Evolutionary conservation across 2,113 vertebrate species (phyloP).

Genomic region (Limanda limanda): DNA sequence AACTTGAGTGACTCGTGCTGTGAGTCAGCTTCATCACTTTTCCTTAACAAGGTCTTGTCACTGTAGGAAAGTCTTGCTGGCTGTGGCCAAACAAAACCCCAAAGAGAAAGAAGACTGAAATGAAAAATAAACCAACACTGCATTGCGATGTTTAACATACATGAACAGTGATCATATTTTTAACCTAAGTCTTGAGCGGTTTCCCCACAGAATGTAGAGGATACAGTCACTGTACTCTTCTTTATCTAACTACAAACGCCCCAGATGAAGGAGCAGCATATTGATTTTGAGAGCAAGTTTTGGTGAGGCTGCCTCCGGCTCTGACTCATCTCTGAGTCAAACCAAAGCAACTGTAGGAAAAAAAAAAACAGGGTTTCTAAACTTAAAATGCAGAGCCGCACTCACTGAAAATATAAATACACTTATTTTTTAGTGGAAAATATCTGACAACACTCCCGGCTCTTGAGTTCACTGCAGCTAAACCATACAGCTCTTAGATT

Average conservation of each 20-base stretch:
- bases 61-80: neutral
- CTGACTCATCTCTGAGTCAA: slow-evolving; percentile 58
- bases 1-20: neutral
- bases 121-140: neutral
- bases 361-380: slow-evolving; percentile 15
- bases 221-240: slow-evolving; percentile 16
- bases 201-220: slow-evolving; percentile 1
- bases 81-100: neutral
- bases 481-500: no score
- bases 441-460: neutral
- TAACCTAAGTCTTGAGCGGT: slow-evolving; percentile 13
- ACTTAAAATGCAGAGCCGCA: slow-evolving; percentile 20
- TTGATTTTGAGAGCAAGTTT: slow-evolving; percentile 54
- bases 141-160: neutral
- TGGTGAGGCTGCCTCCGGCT: slow-evolving; percentile 41
- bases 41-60: neutral
- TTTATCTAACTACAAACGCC: slow-evolving; percentile 34
- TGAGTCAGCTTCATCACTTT: neutral
- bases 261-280: slow-evolving; percentile 45
- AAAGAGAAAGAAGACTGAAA: slow-evolving; percentile 12
- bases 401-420: slow-evolving; percentile 1
- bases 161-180: slow-evolving; percentile 1
- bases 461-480: slow-evolving; percentile 7
- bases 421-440: neutral
- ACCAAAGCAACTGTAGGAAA: slow-evolving; percentile 18